Conservation (phyloP, 2,797 vertebrate species). For the Cryptoprocta ferox region DNA sequence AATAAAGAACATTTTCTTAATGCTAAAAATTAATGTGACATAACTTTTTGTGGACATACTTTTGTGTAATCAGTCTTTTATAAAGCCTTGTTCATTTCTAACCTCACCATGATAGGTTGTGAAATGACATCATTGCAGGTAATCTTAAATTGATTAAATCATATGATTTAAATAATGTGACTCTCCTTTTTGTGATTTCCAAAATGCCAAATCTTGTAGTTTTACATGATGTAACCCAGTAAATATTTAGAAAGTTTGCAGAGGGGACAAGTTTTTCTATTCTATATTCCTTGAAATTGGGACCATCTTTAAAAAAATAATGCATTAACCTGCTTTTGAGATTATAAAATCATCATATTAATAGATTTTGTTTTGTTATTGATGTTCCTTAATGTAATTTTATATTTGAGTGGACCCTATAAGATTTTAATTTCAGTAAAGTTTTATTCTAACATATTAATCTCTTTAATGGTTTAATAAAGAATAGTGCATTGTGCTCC, state of each 20-base stretch:
- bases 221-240: background rate
- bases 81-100: background rate
- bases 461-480: background rate
- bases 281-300: background rate
- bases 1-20: background rate
- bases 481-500: background rate
- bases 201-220: background rate
- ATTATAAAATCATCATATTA: background rate
- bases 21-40: background rate
- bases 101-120: background rate
- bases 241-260: background rate
- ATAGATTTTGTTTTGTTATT: background rate
- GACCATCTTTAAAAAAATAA: background rate
- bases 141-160: background rate
- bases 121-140: background rate
- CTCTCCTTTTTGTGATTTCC: background rate
- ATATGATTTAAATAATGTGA: background rate
- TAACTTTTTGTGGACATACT: background rate
- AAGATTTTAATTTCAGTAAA: constrained; percentile 3
- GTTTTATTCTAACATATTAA: constrained; percentile 37
- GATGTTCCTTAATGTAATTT: background rate
- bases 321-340: background rate
- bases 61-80: background rate
- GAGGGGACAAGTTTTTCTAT: background rate
- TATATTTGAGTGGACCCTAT: background rate